Evolutionary conservation across 1,140 invertebrate species (phyloP).

Genomic region (Fopius arisanus): DNA sequence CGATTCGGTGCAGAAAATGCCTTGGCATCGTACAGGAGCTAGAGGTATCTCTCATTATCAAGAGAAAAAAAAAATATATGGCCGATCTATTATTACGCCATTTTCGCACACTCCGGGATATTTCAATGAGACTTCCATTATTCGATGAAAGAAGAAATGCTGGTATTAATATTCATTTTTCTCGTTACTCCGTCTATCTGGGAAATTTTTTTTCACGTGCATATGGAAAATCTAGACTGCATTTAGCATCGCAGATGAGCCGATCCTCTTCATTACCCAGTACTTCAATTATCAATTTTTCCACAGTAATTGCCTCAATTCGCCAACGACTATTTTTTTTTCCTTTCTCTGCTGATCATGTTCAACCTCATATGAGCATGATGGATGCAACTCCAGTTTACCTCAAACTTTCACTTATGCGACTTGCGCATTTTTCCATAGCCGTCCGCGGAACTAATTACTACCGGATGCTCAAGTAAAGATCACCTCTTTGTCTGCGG

Average conservation of each 20-base stretch:
- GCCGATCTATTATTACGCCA: background rate
- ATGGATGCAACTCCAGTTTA: constrained; percentile 5
- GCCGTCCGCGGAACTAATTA: constrained; percentile 35
- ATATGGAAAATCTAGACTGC: background rate
- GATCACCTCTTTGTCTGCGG: constrained; percentile 29
- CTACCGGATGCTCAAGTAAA: constrained; percentile 30
- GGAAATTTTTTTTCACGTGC: background rate
- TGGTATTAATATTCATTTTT: background rate
- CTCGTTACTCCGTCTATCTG: background rate
- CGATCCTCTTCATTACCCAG: too few species aligned
- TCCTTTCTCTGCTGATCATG: constrained; percentile 6
- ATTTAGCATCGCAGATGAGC: too few species aligned
- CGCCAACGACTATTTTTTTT: background rate
- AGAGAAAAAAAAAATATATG: background rate
- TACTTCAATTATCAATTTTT: too few species aligned
- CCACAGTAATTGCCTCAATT: too few species aligned
- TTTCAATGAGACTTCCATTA: too few species aligned
- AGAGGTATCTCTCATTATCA: constrained; percentile 8
- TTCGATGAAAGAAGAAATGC: too few species aligned
- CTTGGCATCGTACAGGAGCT: background rate
- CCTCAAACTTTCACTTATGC: constrained; percentile 29
- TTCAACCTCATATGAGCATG: constrained; percentile 4
- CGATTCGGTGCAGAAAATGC: constrained; percentile 37
- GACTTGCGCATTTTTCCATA: constrained; percentile 30
- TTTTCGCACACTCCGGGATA: background rate